These are phyloP conservation scores for Autographa pulchrina DNA, from an alignment of 2,888 invertebrate species.

Conservation along the genomic window DNA sequence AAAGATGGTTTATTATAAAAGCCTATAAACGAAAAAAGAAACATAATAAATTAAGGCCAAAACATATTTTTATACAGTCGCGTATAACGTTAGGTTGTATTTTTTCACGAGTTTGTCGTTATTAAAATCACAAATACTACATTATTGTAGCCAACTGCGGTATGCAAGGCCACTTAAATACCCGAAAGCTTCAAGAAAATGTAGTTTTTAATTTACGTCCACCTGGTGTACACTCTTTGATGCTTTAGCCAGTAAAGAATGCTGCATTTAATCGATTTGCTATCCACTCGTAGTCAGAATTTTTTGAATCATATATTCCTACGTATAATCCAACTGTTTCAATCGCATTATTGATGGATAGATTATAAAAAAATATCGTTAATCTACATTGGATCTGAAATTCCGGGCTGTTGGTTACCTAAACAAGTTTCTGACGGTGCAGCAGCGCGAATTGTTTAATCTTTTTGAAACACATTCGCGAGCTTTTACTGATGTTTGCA, in stretches of 20 bases:
- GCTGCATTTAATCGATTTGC: conserved; percentile 5
- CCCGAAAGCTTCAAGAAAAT: conserved; percentile 43
- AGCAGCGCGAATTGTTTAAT: conserved; percentile 71
- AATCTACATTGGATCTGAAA: conserved; percentile 49
- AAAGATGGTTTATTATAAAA: conserved; percentile 41
- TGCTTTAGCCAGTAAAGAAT: conserved; percentile 50
- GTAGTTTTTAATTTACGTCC: conserved; percentile 44
- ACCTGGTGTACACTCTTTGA: conserved; percentile 41
- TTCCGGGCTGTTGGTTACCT: conserved; percentile 52
- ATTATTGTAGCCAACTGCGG: conserved; percentile 51
- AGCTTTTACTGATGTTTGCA: conserved; percentile 78
- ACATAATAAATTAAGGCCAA: conserved; percentile 47
- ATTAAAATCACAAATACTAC: conserved; percentile 28
- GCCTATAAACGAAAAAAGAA: conserved; percentile 33
- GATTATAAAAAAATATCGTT: conserved; percentile 39
- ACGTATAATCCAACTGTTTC: conserved; percentile 26
- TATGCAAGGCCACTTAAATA: conserved; percentile 49
- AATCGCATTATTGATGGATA: conserved; percentile 38
- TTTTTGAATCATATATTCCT: conserved; percentile 6
- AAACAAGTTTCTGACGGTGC: conserved; percentile 62
- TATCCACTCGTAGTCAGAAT: background rate
- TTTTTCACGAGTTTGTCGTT: conserved; percentile 43
- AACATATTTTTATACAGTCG: conserved; percentile 23
- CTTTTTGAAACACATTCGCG: conserved; percentile 67
- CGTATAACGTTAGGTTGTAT: conserved; percentile 32